phyloP scores from a whole-genome alignment of 2,113 vertebrate species.

The Takifugu flavidus region DNA sequence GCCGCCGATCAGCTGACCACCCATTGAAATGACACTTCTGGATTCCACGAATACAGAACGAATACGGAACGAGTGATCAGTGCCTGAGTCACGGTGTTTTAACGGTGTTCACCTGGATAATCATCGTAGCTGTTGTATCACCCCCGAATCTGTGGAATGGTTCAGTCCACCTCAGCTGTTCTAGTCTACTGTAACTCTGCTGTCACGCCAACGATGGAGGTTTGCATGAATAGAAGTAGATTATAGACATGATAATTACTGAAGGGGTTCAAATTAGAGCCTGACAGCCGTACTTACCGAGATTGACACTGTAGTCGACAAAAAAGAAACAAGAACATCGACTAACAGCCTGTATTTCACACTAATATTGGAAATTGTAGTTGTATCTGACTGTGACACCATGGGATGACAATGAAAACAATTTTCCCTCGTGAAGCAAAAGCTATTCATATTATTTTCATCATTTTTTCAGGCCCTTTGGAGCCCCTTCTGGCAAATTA shows the following conservation, averaged over 20 bases:
- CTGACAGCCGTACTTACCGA: conserved; percentile 22
- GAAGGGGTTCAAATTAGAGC: conserved; percentile 21
- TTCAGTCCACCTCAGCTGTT: too few species aligned
- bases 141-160: too few species aligned
- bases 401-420: not conserved
- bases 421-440: not conserved
- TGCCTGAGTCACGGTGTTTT: too few species aligned
- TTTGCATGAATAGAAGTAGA: conserved; percentile 34
- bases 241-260: conserved; percentile 28
- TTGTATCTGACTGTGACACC: not conserved
- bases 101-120: too few species aligned
- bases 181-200: too few species aligned
- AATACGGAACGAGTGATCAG: too few species aligned
- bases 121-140: too few species aligned
- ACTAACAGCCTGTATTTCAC: conserved; percentile 6
- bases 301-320: conserved; percentile 35
- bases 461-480: conserved; percentile 5
- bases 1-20: too few species aligned
- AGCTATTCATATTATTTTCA: conserved; percentile 8
- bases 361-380: not conserved
- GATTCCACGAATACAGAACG: too few species aligned
- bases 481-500: conserved; percentile 6
- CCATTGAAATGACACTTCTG: too few species aligned
- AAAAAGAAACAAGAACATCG: conserved; percentile 10
- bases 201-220: conserved; percentile 15